Evolutionary conservation across 2,797 vertebrate species (phyloP).

Genomic region (Tarsius wallacei): DNA sequence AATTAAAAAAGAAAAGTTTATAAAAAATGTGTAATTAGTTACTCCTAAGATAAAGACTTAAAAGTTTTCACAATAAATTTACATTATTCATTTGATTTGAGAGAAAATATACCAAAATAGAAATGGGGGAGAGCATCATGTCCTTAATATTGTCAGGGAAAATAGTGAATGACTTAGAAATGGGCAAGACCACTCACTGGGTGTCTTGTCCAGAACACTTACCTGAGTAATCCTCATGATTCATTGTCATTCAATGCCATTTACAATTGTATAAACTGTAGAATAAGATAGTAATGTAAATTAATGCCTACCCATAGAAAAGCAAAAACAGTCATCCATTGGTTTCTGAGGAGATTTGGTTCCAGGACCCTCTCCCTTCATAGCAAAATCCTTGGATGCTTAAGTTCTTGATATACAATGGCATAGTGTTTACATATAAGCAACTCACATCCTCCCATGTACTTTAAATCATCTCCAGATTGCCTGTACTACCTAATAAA

Average conservation of each 20-base stretch:
- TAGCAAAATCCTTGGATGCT: no score
- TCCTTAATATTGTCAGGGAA: background rate
- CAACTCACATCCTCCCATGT: no score
- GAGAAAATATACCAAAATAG: background rate
- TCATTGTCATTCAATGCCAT: slow-evolving; percentile 8
- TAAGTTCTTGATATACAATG: no score
- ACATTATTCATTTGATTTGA: background rate
- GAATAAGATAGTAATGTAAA: background rate
- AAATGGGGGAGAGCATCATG: background rate
- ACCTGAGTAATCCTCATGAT: background rate
- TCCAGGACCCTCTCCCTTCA: no score
- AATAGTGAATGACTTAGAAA: background rate
- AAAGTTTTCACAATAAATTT: background rate
- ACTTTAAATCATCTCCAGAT: no score
- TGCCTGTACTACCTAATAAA: no score
- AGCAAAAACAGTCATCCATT: background rate
- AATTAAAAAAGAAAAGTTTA: no score
- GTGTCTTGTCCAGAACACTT: background rate
- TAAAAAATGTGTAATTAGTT: no score
- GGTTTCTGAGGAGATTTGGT: no score
- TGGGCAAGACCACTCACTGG: background rate
- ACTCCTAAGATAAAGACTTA: no score
- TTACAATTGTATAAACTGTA: background rate
- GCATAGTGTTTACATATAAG: no score
- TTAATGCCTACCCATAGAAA: background rate